Percentiles rank a stretch among this genome's conserved stretches.
Conservation (phyloP, 2,113 vertebrate species). For the Oncorhynchus clarkii region DNA sequence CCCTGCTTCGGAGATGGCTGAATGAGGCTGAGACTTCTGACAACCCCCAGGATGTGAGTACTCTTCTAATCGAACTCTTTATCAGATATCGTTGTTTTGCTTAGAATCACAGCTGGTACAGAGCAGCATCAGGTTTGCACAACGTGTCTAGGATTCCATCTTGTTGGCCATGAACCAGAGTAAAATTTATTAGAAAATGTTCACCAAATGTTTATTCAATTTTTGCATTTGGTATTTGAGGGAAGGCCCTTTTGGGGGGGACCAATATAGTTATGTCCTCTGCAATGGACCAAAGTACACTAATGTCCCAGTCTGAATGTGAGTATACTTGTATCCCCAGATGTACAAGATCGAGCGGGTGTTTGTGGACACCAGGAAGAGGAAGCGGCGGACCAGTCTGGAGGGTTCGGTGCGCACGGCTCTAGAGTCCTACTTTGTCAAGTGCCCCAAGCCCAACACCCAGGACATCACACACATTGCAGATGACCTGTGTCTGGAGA, state of each 20-base stretch:
- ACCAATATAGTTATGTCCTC: neutral
- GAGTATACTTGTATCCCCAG: conserved; percentile 49
- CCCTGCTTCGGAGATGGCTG: conserved; percentile 79
- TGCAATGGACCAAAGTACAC: neutral
- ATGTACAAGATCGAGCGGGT: conserved; percentile 85
- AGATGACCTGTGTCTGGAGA: conserved; percentile 74
- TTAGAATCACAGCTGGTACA: neutral
- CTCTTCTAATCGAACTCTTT: neutral
- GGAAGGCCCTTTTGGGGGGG: neutral
- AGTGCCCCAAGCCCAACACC: conserved; percentile 83
- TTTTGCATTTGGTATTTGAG: neutral
- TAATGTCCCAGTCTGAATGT: neutral
- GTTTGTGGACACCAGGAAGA: conserved; percentile 78
- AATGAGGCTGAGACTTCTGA: conserved; percentile 76
- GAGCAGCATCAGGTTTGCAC: too few species aligned
- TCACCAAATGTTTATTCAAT: too few species aligned
- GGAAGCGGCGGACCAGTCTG: conserved; percentile 85
- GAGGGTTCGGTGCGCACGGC: conserved; percentile 76
- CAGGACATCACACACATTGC: conserved; percentile 86
- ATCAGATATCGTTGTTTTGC: neutral
- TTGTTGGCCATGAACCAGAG: neutral
- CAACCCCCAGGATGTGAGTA: conserved; percentile 74
- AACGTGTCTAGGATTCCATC: neutral
- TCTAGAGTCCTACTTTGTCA: conserved; percentile 81
- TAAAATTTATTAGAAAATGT: neutral